Evolutionary conservation across 2,797 vertebrate species (phyloP).

Genomic region (Sphaeramia orbicularis): DNA sequence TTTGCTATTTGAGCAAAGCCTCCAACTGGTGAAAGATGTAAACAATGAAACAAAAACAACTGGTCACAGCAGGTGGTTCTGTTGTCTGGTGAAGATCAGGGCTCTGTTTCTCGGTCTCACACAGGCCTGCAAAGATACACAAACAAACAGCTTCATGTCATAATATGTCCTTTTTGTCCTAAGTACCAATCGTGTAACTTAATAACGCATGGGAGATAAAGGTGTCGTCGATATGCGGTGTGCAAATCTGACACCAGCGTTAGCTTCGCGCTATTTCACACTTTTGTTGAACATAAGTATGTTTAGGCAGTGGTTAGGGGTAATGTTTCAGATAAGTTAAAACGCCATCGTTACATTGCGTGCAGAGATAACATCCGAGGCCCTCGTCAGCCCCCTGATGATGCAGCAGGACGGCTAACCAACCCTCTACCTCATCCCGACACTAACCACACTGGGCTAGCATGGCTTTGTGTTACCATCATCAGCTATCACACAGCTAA

Average conservation of each 20-base stretch:
- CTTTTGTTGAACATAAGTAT: no score
- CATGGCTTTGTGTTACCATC: background rate
- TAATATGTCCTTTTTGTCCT: background rate
- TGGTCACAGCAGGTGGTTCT: conserved; percentile 57
- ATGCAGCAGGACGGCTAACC: conserved; percentile 58
- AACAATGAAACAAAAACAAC: conserved; percentile 59
- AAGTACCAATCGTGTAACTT: background rate
- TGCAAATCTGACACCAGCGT: background rate
- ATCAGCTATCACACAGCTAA: background rate
- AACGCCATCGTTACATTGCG: no score
- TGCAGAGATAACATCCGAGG: conserved; percentile 47
- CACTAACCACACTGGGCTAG: conserved; percentile 2
- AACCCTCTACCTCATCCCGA: conserved; percentile 16
- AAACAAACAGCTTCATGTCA: conserved; percentile 27
- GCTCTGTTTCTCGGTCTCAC: conserved; percentile 21
- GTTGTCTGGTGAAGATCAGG: conserved; percentile 23
- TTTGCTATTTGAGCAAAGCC: conserved; percentile 26
- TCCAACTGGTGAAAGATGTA: conserved; percentile 52
- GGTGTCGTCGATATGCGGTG: background rate
- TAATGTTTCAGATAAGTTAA: background rate
- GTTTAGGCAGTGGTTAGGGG: no score
- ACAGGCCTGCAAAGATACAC: conserved; percentile 54
- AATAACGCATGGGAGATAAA: background rate
- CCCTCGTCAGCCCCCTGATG: conserved; percentile 41
- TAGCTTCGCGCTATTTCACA: no score